Evolutionary conservation across 2,888 invertebrate species (phyloP), one percentile per base, ranked within the genome.

Genomic region (Xylocampa areola): DNA sequence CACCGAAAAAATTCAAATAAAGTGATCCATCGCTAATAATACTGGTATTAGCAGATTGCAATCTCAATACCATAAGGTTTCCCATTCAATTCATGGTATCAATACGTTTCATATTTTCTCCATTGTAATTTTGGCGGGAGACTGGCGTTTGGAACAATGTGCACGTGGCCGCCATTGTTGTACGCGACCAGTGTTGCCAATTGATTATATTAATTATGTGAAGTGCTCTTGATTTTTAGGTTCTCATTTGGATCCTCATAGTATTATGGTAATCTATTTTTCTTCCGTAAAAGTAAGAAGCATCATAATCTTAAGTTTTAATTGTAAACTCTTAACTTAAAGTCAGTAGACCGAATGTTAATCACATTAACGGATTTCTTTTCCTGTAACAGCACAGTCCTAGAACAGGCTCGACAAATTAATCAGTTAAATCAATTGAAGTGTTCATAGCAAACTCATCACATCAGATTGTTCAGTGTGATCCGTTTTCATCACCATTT

Each of bases 61-160:
- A 79, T 80, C 80, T 60, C 53, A 69, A 71, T 76, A 68, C 73
- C 67, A 68, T 77, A 83, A 55, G 87, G 89, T 79, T 88, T 89
- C 88, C 70, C 52, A 79, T 87, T 80, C 71, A 81, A 64, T 59
- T 45, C 48, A 59, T 50, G 35, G 36, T 74, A 80, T 81, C 81
- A 85, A 88, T 87, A 82, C 78, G 81, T 82, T 84, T 84, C 80
- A 79, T 82, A 87, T 88, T 86, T 82, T 80, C 80, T 80, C 77
- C 72, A 79, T 85, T 79, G 73, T 65, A 61, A 63, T 65, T 76
- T 70, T 69, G 71, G 66, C 64, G 62, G 68, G 61, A 62, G 48
- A 23, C 32, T 29, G 45, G 6, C 29, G 25, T 0, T 43, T 67
- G 68, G 69, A 72, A 77, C 79, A 83, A 78, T 77, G 70, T 76